Base-by-base conservation (phyloP, 2,797 vertebrate genomes). In the Zenarchopterus dispar region DNA sequence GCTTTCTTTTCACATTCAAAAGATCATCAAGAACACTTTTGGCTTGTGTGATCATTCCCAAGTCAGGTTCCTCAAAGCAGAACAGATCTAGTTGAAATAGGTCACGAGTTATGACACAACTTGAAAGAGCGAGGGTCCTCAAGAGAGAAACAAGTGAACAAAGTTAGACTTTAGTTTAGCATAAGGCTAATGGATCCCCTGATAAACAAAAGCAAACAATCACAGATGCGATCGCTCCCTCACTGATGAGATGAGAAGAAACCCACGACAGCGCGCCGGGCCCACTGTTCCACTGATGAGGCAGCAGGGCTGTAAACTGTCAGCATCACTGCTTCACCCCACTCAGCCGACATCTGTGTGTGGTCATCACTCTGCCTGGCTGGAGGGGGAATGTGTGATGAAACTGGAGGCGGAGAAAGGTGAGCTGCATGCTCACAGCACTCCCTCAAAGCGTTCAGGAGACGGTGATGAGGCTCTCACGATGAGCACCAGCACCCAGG, bases 381-480 rank as follows among this genome's bases (percentile, higher is more conserved):
- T 48, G 61, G 69, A 62, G 56, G 62, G 70, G 52, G 62, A 53
- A 66, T 52, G 31, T 23, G 47, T 67, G 61, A 67, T 69, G 70
- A 75, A 64, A 51, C 67, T 16, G 36, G 54, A 71, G 60, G 63
- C 57, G 70, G 56, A 65, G 47, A 57, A 64, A 51, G 69, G n/a
- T 59, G 70, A 78, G 62, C 65, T 50, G 58, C 61, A 17, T 49
- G 50, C 48, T 68, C 51, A 17, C 42, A 51, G 62, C 44, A 5
- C 68, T 42, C 54, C 67, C 55, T 70, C 70, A 73, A 69, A 80
- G 62, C 73, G 64, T 48, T 62, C 50, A 33, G 59, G 18, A 60
- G 75, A 70, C 75, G 60, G 54, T n/a, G 74, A 57, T n/a, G 59
- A 67, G 86, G 66, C 70, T 59, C 68, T 51, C 55, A 64, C 58